Base-by-base conservation (phyloP, 2,113 vertebrate species). In the Rafetus swinhoei region DNA sequence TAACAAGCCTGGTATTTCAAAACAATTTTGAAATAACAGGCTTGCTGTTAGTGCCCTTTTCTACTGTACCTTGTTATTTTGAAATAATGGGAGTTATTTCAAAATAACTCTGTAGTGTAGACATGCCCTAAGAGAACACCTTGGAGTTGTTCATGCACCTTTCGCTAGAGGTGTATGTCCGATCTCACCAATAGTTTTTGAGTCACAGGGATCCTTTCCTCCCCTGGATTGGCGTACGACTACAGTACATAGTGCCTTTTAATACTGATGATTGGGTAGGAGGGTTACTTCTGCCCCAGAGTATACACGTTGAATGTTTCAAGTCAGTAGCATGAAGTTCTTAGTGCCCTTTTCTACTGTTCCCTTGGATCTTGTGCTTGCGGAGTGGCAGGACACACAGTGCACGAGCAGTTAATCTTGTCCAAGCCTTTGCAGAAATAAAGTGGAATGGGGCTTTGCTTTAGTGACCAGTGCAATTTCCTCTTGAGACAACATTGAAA, bases 361-460 rank as follows among this genome's bases (percentile, higher is more conserved):
- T 85, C 5, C 22, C 56, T 35, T 32, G 0, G 83, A 35, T 87
- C 81, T 5, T 84, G 12, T 29, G 18, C 27, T 85, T 54, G 5
- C n/a, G 50, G 25, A 53, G 24, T 9, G 54, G 76, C 16, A 59
- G 16, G 82, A 72, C 57, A 32, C 9, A 35, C 9, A n/a, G 22
- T 72, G 80, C 69, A 81, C 35, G 29, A 62, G 7, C 4, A 1
- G 2, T 81, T 87, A 55, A 9, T 9, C 13, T 74, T 25, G 52
- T 4, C 32, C 15, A 85, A 92, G 82, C 15, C 5, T 9, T 55
- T 81, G 5, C 25, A 82, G n/a, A 82, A 90, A 72, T 35, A 35
- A 72, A 10, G 27, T 24, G 12, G 7, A 79, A 9, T 14, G 2
- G 5, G 6, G 2, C 2, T 50, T 79, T 39, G 21, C 0, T 0